Evolutionary conservation across 2,888 invertebrate genomes (phyloP), one percentile per base, ranked within the genome.

Genomic region (Lampropteryx suffumata): DNA sequence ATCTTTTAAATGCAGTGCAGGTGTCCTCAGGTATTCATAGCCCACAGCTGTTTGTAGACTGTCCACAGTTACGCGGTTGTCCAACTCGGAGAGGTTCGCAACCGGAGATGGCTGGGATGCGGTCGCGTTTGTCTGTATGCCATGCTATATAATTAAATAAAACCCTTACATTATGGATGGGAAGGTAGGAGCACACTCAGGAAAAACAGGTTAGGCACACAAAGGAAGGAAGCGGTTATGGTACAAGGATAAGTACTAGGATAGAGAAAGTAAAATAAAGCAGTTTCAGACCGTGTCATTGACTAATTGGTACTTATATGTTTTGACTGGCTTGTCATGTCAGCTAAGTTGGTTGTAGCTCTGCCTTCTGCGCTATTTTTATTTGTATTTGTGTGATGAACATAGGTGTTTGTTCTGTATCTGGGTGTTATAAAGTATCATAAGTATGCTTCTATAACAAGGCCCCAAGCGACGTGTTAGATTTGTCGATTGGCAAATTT

Each of bases 81-180:
- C 93, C 44, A 95, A 90, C 59, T 97, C 96, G 32, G 88, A 90
- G 64, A 99, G 88, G 87, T 98, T 99, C 64, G 94, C 94, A 47
- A 98, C 95, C 9, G 94, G 92, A 0, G 98, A 95, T 44, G 93
- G 93, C 11, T 94, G 92, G 37, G 98, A 98, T 62, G 92, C 91
- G 1, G 98, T 98, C 55, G 98, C 98, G 66, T 94, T 96, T 57
- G 95, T 95, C 73, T 94, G 91, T 70, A 98, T 95, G 66, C 95
- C 95, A 71, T 92, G 92, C 95, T 97, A 87, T 64, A 91, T 91
- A 77, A 88, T 87, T 87, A 87, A 73, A 73, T 37, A 75, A 74
- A 59, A 76, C 64, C 81, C 88, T 87, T 85, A 79, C 43, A 73
- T 64, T 69, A 66, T 61, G 61, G 65, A 65, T 62, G 56, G 73